Evolutionary conservation across 1,140 invertebrate genomes (phyloP), one percentile per base, ranked within the genome.

Genomic region (Nephila pilipes): DNA sequence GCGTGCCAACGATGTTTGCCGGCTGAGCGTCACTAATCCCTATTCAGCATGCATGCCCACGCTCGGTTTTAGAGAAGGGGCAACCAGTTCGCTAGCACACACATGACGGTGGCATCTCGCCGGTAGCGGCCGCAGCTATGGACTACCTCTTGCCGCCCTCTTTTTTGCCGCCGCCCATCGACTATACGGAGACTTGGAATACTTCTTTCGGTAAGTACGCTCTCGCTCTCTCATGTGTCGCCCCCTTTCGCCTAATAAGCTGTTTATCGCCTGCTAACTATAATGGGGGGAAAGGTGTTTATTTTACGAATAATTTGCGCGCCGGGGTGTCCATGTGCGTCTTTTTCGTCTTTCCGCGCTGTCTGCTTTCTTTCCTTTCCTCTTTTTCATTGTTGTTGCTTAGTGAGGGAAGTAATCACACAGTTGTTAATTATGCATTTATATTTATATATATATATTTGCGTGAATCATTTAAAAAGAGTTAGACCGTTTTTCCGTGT

Each of bases 1-100:
- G 83, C 91, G 85, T 87, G 83, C 91, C 85, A 46, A 80, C 83
- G 83, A 87, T 93, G 85, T 87, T 92, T 92, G 90, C 90, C 90
- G 81, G 81, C 81, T 85, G 80, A 85, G 80, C 90, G 80, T 63
- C 90, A 85, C 90, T 92, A 85, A 92, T 85, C 80, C 89, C 79
- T 92, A 54, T 36, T 92, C 90, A 85, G 60, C 90, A 92, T 92
- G 90, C 90, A 63, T 58, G 81, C 79, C 90, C 90, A 92, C 90
- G 90, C 90, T 85, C 90, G 29, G 69, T 75, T 75, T 75, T 75
- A 75, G 69, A 32, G 69, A 32, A 75, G 29, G 65, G 87, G 60
- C 60, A 75, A 32, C 32, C 69, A 75, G 69, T 75, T 75, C 69
- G 29, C 65, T 29, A 29, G 65, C 29, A 32, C 65, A 75, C 65